phyloP scores from a whole-genome alignment of 1,140 invertebrate genomes.

The Phortica variegata region DNA sequence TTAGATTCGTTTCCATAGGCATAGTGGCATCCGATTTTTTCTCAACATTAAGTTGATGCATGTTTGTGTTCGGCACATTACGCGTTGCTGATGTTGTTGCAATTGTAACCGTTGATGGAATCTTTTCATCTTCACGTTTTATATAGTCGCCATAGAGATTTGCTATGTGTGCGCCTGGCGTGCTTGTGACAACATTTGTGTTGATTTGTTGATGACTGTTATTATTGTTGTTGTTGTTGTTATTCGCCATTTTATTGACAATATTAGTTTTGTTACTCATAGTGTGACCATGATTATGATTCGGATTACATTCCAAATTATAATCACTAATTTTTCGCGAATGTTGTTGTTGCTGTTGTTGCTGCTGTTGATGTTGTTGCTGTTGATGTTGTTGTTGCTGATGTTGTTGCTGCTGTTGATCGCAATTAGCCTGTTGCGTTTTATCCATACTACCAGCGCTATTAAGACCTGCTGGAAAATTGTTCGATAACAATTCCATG shows the following conservation, averaged over 20 bases:
- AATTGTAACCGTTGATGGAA: too few relatives aligned
- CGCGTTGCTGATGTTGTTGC: too few relatives aligned
- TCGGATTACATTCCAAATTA: too few relatives aligned
- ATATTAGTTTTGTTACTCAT: too few relatives aligned
- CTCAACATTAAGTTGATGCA: too few relatives aligned
- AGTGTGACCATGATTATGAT: too few relatives aligned
- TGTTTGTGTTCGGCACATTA: too few relatives aligned
- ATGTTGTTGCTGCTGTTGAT: conserved; percentile 5
- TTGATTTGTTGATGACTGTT: conserved; percentile 1
- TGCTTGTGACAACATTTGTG: conserved; percentile 3
- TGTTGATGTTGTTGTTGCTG: conserved; percentile 10
- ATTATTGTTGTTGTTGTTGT: conserved; percentile 13
- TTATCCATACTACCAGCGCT: conserved; percentile 2
- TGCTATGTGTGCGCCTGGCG: conserved; percentile 4
- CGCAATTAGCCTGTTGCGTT: conserved; percentile 9
- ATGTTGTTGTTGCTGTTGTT: conserved; percentile 6
- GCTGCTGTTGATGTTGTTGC: conserved; percentile 19
- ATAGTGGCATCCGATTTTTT: too few relatives aligned
- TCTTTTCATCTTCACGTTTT: too few relatives aligned
- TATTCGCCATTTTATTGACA: too few relatives aligned
- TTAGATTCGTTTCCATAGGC: too few relatives aligned
- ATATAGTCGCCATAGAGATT: too few relatives aligned
- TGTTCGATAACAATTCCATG: background rate
- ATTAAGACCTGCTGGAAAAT: background rate
- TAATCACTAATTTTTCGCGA: background rate